Evolutionary conservation across 2,888 invertebrate genomes (phyloP), one percentile per base, ranked within the genome.

Genomic region (Mythimna lalbum): DNA sequence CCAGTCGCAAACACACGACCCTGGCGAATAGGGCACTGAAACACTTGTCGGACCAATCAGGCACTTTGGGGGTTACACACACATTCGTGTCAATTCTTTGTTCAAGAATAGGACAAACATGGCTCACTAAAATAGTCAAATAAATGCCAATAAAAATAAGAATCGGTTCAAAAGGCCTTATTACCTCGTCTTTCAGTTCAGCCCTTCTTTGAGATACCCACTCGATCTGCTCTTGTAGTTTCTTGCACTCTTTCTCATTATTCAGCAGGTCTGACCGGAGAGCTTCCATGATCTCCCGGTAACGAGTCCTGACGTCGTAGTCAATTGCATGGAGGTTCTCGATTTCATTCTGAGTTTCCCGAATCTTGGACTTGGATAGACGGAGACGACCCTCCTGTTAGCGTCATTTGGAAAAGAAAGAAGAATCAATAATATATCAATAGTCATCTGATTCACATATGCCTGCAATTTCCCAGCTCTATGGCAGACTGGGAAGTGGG

Each of bases 151-250:
- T 4, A 27, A 27, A 27, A 27, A 27, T 47, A 49, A 14, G n/a
- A 61, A 63, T 12, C 23, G 67, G 43, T 31, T 1, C 4, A 23
- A 62, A 63, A 56, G 4, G 4, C 17, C 59, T 52, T 43, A 43
- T 43, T 66, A 95, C 96, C 93, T 96, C 95, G 36, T 93, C 94
- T 57, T 91, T 90, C 1, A 96, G 84, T 74, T 95, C 95, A 0
- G 93, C 95, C 1, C 96, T 85, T 53, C 93, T 85, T 27, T 90
- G 85, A 31, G 95, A 94, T 55, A 95, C 94, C 95, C 95, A 95
- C 80, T 95, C 95, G 39, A 96, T 96, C 86, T 95, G 95, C 47
- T 94, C 94, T 80, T 96, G 96, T 12, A 96, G 88, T 66, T 91
- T 92, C 87, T 91, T 93, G 83, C 95, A 95, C 65, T 96, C 95